Percentiles rank a stretch among this genome's conserved stretches.
Conservation (phyloP, 2,113 vertebrate genomes). For the Cololabis saira region DNA sequence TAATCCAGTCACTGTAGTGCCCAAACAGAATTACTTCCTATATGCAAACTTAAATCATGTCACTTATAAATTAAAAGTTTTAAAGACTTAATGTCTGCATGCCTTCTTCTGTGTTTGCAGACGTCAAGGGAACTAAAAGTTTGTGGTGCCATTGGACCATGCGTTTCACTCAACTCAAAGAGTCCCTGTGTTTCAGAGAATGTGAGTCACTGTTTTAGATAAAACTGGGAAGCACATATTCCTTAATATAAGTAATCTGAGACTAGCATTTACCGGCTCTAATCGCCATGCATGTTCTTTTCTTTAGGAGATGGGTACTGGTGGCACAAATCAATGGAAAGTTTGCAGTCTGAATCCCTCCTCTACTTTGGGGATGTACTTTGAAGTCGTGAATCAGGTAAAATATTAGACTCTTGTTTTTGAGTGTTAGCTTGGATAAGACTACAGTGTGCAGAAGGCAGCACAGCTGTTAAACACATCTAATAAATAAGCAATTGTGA, state of each 20-base stretch:
- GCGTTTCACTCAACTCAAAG: slow-evolving; percentile 91
- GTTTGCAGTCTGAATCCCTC: slow-evolving; percentile 90
- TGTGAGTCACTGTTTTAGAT: slow-evolving; percentile 79
- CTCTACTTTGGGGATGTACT: slow-evolving; percentile 90
- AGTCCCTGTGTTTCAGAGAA: slow-evolving; percentile 92
- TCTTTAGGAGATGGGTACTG: slow-evolving; percentile 90
- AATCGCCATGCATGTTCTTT: slow-evolving; percentile 12
- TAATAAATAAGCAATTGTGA: slow-evolving; percentile 14
- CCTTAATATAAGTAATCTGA: neutral
- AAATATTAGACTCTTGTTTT: neutral
- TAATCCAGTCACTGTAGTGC: neutral
- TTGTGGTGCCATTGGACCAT: slow-evolving; percentile 92
- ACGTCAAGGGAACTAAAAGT: slow-evolving; percentile 95
- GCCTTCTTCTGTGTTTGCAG: slow-evolving; percentile 65
- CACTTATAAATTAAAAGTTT: too few relatives aligned
- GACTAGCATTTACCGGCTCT: slow-evolving; percentile 1
- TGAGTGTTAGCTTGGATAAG: neutral
- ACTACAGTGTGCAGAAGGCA: slow-evolving; percentile 2
- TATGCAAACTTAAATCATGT: too few relatives aligned
- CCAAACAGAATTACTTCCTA: neutral
- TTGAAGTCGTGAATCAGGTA: slow-evolving; percentile 98
- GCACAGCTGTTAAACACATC: neutral
- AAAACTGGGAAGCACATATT: neutral
- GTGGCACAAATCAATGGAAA: slow-evolving; percentile 96
- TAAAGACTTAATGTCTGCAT: neutral